Conservation (phyloP, 2,888 invertebrate species). For the Chrysolina haemoptera region DNA sequence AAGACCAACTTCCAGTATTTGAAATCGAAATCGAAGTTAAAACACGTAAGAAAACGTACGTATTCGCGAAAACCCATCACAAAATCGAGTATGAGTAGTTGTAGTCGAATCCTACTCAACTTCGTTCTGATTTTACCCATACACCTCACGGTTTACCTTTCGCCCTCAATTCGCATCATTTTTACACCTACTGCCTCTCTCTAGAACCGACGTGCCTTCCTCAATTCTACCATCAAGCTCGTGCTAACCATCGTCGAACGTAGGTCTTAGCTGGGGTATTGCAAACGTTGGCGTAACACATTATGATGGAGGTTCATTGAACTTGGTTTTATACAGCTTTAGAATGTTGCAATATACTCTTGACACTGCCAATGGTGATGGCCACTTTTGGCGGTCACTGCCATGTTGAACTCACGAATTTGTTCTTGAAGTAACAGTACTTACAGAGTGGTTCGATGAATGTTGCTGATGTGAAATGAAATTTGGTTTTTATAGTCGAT, state of each 20-base stretch:
- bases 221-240: constrained; percentile 39
- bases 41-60: background rate
- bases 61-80: background rate
- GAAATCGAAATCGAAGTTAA: constrained; percentile 31
- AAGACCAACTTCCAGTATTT: background rate
- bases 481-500: background rate
- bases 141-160: constrained; percentile 69
- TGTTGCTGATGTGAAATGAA: background rate
- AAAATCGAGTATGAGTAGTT: background rate
- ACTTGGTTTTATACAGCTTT: constrained; percentile 60
- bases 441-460: constrained; percentile 36
- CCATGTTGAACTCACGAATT: constrained; percentile 50
- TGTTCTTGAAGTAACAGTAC: constrained; percentile 42
- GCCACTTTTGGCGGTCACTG: constrained; percentile 60
- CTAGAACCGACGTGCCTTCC: constrained; percentile 56
- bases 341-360: constrained; percentile 57
- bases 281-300: constrained; percentile 68
- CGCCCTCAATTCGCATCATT: constrained; percentile 69
- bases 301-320: constrained; percentile 67
- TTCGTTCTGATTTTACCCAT: constrained; percentile 65
- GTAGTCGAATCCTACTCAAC: constrained; percentile 42
- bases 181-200: constrained; percentile 67
- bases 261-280: constrained; percentile 49
- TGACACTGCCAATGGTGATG: constrained; percentile 54
- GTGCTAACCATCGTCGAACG: constrained; percentile 28